A percentile compares a stretch with the other conserved stretches of the same genome.
phyloP scores from a whole-genome alignment of 2,888 invertebrate genomes.

The Apodemia zela region DNA sequence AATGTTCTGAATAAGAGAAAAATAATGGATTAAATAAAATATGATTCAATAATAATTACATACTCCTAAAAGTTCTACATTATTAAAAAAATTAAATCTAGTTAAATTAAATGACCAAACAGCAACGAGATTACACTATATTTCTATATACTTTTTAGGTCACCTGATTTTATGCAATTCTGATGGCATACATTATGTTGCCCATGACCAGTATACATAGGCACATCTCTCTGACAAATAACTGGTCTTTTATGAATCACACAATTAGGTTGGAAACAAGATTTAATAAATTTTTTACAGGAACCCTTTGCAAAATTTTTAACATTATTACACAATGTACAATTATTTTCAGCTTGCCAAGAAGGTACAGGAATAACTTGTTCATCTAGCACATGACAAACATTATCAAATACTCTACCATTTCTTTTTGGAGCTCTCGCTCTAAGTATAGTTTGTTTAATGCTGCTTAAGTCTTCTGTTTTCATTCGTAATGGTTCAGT shows the following conservation, averaged over 20 bases:
- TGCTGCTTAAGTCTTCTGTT: constrained; percentile 51
- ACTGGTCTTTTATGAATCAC: not conserved
- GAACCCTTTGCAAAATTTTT: constrained; percentile 22
- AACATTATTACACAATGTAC: constrained; percentile 40
- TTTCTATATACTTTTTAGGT: not conserved
- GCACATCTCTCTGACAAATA: not conserved
- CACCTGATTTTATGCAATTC: not conserved
- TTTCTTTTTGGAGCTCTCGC: constrained; percentile 51
- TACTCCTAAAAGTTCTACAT: too few species aligned
- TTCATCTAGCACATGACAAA: constrained; percentile 63
- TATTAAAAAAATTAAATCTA: too few species aligned
- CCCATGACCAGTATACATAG: not conserved
- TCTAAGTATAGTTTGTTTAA: constrained; percentile 60
- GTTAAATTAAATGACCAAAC: too few species aligned
- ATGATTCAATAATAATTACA: too few species aligned
- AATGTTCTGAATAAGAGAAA: too few species aligned
- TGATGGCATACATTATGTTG: not conserved
- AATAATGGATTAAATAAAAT: too few species aligned
- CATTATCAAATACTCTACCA: constrained; percentile 53
- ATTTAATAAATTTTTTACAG: constrained; percentile 38
- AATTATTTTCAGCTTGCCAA: constrained; percentile 54
- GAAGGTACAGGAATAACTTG: constrained; percentile 60
- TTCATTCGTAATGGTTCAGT: constrained; percentile 43
- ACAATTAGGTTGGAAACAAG: not conserved
- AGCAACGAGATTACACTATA: too few species aligned